A percentile compares a stretch with the other conserved stretches of the same genome.
Evolutionary conservation across 2,797 vertebrate genomes (phyloP).

Genomic region (Sardinella longiceps): DNA sequence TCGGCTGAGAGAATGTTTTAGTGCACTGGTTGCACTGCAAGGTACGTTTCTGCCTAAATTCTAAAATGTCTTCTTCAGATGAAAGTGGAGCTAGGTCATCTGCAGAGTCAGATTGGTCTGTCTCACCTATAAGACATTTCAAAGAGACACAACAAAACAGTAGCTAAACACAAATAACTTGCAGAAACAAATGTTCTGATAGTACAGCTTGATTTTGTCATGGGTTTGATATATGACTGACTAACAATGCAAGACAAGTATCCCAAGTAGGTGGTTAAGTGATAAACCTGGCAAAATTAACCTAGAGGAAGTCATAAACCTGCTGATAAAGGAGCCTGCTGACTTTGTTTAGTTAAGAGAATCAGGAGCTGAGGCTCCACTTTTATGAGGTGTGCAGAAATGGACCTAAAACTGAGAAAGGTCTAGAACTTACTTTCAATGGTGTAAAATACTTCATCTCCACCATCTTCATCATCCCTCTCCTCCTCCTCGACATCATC

Average conservation of each 20-base stretch:
- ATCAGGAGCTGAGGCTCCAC: too few species aligned
- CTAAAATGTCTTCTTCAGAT: background rate
- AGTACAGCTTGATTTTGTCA: background rate
- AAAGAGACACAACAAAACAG: background rate
- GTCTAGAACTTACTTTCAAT: background rate
- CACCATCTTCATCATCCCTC: background rate
- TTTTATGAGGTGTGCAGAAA: too few species aligned
- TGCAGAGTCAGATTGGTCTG: background rate
- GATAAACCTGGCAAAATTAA: too few species aligned
- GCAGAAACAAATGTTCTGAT: background rate
- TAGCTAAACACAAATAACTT: background rate
- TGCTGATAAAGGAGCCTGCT: too few species aligned
- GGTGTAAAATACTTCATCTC: background rate
- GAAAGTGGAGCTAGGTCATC: background rate
- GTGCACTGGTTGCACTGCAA: background rate
- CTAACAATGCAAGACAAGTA: too few species aligned
- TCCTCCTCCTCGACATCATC: background rate
- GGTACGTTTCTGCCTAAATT: background rate
- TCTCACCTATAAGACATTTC: background rate
- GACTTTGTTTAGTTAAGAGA: too few species aligned
- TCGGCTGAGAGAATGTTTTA: background rate
- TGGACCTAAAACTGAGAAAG: too few species aligned
- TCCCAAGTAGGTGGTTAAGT: too few species aligned
- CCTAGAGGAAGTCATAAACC: too few species aligned
- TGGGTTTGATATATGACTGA: background rate